Evolutionary conservation across 2,888 invertebrate species (phyloP).

Genomic region (Graphium colonna): DNA sequence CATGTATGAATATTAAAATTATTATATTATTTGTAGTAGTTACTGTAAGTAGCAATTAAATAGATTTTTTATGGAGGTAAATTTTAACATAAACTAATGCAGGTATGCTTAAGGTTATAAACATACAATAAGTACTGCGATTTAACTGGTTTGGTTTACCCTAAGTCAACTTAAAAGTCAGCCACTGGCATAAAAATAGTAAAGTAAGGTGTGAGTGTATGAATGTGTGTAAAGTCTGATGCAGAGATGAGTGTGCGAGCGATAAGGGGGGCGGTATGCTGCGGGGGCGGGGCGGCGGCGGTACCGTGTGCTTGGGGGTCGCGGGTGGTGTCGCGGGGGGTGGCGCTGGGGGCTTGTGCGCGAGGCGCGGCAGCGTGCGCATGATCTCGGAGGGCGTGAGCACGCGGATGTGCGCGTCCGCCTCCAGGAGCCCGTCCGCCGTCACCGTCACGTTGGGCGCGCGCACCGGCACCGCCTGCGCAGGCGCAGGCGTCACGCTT

Average conservation of each 20-base stretch:
- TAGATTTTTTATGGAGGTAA: too few relatives aligned
- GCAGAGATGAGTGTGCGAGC: slow-evolving; percentile 22
- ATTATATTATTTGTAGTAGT: too few relatives aligned
- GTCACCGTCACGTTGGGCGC: slow-evolving; percentile 85
- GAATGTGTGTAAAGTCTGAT: slow-evolving; percentile 17
- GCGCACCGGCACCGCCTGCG: too few relatives aligned
- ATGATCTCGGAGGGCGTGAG: slow-evolving; percentile 94
- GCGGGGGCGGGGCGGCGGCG: slow-evolving; percentile 29
- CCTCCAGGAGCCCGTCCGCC: slow-evolving; percentile 80
- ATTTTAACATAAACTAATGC: too few relatives aligned
- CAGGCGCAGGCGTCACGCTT: slow-evolving; percentile 35
- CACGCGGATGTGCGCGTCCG: slow-evolving; percentile 92
- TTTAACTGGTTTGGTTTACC: too few relatives aligned
- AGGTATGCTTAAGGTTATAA: too few relatives aligned
- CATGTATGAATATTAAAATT: too few relatives aligned
- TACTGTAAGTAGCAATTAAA: too few relatives aligned
- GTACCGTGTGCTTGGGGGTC: slow-evolving; percentile 28
- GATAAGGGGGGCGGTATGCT: slow-evolving; percentile 31
- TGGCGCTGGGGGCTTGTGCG: slow-evolving; percentile 76
- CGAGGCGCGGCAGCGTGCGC: slow-evolving; percentile 93
- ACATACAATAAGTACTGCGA: too few relatives aligned
- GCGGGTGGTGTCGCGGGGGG: slow-evolving; percentile 43
- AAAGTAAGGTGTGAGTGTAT: slow-evolving; percentile 27
- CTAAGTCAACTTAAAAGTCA: too few relatives aligned
- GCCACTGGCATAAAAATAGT: too few relatives aligned